These are phyloP conservation scores for Microcebus murinus DNA, from an alignment of 2,113 vertebrate genomes.

Conservation along the genomic window DNA sequence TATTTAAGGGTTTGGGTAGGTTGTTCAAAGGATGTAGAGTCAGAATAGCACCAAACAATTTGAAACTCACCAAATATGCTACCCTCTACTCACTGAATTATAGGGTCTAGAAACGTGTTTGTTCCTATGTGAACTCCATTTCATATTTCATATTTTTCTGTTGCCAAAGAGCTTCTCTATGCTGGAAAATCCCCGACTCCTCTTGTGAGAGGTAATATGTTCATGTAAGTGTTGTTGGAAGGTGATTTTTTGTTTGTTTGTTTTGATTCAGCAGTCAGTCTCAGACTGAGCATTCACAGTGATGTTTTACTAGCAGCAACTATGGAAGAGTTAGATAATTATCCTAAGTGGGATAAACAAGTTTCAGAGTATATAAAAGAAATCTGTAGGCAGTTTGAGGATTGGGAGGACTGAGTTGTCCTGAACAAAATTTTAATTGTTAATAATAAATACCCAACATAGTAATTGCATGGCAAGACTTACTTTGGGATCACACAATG, in stretches of 20 bases:
- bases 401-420: background rate
- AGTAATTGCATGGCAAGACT: background rate
- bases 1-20: slow-evolving; percentile 45
- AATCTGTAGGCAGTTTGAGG: background rate
- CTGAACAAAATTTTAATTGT: background rate
- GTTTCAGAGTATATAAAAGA: slow-evolving; percentile 59
- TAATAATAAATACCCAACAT: background rate
- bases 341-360: slow-evolving; percentile 67
- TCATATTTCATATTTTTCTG: slow-evolving; percentile 13
- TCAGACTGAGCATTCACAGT: slow-evolving; percentile 60
- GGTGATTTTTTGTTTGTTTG: background rate
- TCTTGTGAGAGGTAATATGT: slow-evolving; percentile 5
- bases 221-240: slow-evolving; percentile 43
- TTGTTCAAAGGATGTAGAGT: slow-evolving; percentile 35
- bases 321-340: slow-evolving; percentile 27
- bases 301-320: slow-evolving; percentile 40
- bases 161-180: slow-evolving; percentile 49
- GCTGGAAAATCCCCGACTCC: slow-evolving; percentile 44
- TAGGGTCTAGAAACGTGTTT: background rate
- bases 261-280: slow-evolving; percentile 56
- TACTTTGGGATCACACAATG: background rate
- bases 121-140: background rate
- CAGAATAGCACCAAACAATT: background rate
- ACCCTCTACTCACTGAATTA: background rate
- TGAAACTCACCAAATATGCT: background rate